Percentiles rank a stretch among this genome's conserved stretches.
Evolutionary conservation across 2,797 vertebrate species (phyloP).

Genomic region (Cercopithecus mitis): DNA sequence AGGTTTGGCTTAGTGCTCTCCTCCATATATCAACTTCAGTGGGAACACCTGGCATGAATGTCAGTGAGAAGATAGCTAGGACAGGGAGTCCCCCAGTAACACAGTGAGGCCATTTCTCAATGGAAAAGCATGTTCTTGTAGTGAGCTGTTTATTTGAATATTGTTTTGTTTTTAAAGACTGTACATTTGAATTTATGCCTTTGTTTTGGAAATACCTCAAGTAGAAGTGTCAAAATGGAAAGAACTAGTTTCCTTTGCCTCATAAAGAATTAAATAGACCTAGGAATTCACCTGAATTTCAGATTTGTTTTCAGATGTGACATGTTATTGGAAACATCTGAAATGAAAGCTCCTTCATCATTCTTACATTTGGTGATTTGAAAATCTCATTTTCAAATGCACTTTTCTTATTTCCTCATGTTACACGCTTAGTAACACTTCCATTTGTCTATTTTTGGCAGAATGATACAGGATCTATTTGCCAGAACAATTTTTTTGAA

Average conservation of each 20-base stretch:
- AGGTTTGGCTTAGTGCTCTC: not conserved
- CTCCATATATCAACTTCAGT: not conserved
- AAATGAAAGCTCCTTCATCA: not conserved
- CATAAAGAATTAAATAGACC: not conserved
- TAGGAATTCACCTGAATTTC: not conserved
- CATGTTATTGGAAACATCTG: not conserved
- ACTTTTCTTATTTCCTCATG: not conserved
- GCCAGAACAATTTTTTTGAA: constrained; percentile 1
- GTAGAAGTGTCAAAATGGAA: not conserved
- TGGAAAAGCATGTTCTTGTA: not conserved
- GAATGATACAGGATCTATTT: not conserved
- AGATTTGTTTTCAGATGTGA: not conserved
- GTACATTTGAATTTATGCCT: constrained; percentile 4
- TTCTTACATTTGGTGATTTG: not conserved
- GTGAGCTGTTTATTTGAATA: not conserved
- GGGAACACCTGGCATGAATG: not conserved
- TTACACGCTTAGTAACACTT: not conserved
- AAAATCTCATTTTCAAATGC: constrained; percentile 24
- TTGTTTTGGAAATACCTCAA: constrained; percentile 43
- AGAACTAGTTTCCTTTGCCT: not conserved
- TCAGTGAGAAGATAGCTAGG: not conserved
- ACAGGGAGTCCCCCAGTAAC: not conserved
- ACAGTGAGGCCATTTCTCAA: not conserved
- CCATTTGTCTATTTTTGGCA: not conserved
- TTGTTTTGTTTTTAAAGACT: constrained; percentile 6